Percentiles rank a stretch among this genome's conserved stretches.
These are phyloP conservation scores for Numida meleagris DNA, from an alignment of 2,113 vertebrate genomes.

Conservation along the genomic window DNA sequence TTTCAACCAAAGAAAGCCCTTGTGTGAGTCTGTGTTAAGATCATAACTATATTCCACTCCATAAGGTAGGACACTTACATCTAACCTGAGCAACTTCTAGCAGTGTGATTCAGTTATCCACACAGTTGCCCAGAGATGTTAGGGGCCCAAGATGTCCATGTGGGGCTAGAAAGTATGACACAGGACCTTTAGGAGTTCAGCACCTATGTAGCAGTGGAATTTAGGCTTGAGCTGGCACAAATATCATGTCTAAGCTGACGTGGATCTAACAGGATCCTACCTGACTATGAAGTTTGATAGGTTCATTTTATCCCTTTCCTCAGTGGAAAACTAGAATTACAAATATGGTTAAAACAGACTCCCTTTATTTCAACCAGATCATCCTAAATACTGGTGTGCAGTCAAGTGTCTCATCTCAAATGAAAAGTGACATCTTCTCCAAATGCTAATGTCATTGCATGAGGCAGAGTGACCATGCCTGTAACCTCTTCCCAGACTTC, in stretches of 20 bases:
- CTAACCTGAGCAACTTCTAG: neutral
- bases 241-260: neutral
- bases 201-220: neutral
- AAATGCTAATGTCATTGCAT: neutral
- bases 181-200: neutral
- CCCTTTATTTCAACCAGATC: neutral
- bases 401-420: neutral
- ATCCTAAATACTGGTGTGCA: accelerated
- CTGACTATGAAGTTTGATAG: neutral
- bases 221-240: neutral
- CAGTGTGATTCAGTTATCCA: neutral
- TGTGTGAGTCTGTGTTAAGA: neutral
- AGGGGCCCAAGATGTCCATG: neutral
- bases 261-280: neutral
- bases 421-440: neutral
- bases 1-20: neutral
- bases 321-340: neutral
- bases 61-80: neutral
- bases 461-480: neutral
- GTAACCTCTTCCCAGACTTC: neutral
- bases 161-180: neutral
- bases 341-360: neutral
- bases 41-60: neutral
- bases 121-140: neutral
- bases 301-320: neutral